phyloP scores from a whole-genome alignment of 2,888 invertebrate genomes.

The Agrotis puta region DNA sequence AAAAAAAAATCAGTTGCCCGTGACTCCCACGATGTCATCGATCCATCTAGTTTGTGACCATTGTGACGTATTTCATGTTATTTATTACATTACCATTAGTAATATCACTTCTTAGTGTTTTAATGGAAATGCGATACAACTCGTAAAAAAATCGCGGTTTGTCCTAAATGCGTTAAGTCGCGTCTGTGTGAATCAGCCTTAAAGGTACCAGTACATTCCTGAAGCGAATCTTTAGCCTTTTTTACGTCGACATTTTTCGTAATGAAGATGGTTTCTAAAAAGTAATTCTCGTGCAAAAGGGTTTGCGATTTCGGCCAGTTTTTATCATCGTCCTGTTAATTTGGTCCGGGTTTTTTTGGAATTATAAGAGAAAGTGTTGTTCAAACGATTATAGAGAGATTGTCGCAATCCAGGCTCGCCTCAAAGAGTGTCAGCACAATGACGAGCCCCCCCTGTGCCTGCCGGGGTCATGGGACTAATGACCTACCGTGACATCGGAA shows the following conservation, averaged over 20 bases:
- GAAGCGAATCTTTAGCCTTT: slow-evolving; percentile 47
- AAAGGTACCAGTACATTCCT: slow-evolving; percentile 44
- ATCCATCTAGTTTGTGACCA: no score
- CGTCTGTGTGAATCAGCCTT: slow-evolving; percentile 3
- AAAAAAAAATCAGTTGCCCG: no score
- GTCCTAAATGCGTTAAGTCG: neutral
- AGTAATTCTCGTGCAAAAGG: slow-evolving; percentile 66
- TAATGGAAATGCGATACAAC: neutral
- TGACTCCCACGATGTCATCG: no score
- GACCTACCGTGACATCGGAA: no score
- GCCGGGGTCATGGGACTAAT: no score
- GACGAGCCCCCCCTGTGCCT: no score
- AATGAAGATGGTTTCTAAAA: slow-evolving; percentile 66
- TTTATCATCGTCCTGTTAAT: slow-evolving; percentile 71
- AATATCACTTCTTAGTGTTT: neutral
- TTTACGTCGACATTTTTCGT: slow-evolving; percentile 64
- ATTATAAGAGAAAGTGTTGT: slow-evolving; percentile 54
- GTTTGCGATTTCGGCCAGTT: slow-evolving; percentile 64
- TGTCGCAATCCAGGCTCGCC: no score
- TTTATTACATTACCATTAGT: neutral
- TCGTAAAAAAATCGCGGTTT: neutral
- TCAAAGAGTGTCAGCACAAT: no score
- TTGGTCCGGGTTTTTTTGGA: slow-evolving; percentile 51
- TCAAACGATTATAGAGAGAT: slow-evolving; percentile 63
- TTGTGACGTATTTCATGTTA: no score